These are phyloP conservation scores for Lasioglossum calceatum DNA, from an alignment of 2,888 invertebrate species.

Conservation along the genomic window DNA sequence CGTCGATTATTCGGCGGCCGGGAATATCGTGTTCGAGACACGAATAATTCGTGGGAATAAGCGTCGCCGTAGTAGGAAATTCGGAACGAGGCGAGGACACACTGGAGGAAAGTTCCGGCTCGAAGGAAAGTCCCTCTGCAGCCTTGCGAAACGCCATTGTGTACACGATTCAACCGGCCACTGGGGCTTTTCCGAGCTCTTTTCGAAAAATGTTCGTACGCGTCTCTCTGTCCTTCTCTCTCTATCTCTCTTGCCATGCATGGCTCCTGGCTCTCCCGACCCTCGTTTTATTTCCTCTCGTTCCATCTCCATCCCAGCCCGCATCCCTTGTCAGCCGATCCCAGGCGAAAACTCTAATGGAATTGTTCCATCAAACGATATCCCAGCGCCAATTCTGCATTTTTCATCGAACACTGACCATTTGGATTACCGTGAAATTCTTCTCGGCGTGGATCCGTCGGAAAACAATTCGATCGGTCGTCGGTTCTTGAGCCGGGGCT, in stretches of 20 bases:
- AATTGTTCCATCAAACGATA: conserved; percentile 72
- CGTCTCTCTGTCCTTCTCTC: neutral
- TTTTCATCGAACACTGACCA: conserved; percentile 70
- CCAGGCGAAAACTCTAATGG: conserved; percentile 72
- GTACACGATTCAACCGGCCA: conserved; percentile 51
- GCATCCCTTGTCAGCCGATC: conserved; percentile 70
- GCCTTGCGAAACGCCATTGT: conserved; percentile 50
- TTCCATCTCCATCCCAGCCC: conserved; percentile 47
- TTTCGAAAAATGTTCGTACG: conserved; percentile 49
- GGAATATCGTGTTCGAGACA: neutral
- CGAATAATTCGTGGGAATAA: conserved; percentile 12
- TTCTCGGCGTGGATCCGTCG: conserved; percentile 35
- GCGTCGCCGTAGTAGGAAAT: neutral
- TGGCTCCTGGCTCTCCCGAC: neutral
- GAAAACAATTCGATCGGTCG: conserved; percentile 46
- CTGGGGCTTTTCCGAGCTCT: conserved; percentile 44
- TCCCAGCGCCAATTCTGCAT: conserved; percentile 66
- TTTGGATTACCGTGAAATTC: conserved; percentile 58
- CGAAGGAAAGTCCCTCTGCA: conserved; percentile 34
- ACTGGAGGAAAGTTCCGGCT: conserved; percentile 31
- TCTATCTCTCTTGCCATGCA: neutral
- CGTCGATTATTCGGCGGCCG: neutral
- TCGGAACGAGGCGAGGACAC: conserved; percentile 9
- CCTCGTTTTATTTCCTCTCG: conserved; percentile 54
- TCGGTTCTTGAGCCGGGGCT: conserved; percentile 31